Evolutionary conservation across 2,797 vertebrate genomes (phyloP).

Genomic region (Anniella stebbinsi): DNA sequence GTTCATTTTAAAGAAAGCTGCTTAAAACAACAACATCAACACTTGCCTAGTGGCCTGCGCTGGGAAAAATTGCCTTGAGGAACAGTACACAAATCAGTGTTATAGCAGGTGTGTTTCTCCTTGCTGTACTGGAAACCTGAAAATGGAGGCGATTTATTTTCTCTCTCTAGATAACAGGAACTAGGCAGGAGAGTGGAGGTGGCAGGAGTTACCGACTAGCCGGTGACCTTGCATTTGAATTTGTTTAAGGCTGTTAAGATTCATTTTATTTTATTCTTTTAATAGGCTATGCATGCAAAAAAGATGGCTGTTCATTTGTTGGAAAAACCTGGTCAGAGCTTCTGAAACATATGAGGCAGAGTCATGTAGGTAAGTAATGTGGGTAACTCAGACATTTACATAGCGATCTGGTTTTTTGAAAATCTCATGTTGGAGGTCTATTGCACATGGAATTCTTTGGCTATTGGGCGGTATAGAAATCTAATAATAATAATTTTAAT

Average conservation of each 20-base stretch:
- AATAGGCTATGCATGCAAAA: conserved; percentile 89
- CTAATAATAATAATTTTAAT: background rate
- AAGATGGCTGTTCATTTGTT: conserved; percentile 83
- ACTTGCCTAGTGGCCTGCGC: background rate
- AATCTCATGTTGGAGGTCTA: background rate
- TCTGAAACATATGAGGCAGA: conserved; percentile 83
- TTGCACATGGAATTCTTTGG: background rate
- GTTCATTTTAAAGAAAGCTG: background rate
- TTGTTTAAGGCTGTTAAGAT: background rate
- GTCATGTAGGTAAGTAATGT: conserved; percentile 71
- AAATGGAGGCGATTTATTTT: background rate
- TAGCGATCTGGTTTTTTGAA: background rate
- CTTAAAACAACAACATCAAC: background rate
- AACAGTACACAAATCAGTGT: background rate
- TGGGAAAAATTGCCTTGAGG: background rate
- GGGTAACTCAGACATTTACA: background rate
- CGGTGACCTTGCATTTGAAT: background rate
- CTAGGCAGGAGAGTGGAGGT: background rate
- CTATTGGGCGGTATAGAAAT: too few species aligned
- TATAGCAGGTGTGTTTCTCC: background rate
- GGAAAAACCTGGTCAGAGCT: conserved; percentile 92
- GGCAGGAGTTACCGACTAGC: background rate
- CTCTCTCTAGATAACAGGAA: background rate
- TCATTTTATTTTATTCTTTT: background rate
- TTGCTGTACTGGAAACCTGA: background rate